Conservation (phyloP, 2,888 invertebrate species). For the Pristionchus entomophagus region DNA sequence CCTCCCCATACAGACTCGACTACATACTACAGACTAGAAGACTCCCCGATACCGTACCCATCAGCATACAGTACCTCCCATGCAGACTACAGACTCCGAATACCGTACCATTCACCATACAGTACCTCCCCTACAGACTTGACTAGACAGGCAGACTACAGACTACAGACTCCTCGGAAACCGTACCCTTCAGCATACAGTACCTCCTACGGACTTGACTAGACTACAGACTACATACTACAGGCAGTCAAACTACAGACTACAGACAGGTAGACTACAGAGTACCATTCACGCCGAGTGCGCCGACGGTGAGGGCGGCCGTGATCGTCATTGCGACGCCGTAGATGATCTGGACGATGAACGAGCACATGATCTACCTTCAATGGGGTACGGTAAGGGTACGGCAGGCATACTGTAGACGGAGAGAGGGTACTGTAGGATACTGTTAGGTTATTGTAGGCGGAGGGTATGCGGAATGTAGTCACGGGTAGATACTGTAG, state of each 20-base stretch:
- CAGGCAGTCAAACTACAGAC: too few relatives aligned
- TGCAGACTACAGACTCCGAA: not conserved
- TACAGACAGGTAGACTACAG: too few relatives aligned
- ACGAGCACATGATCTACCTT: slow-evolving; percentile 27
- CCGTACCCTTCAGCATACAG: too few relatives aligned
- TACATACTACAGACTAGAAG: too few relatives aligned
- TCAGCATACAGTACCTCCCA: not conserved
- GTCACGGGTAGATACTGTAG: not conserved
- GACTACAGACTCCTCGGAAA: too few relatives aligned
- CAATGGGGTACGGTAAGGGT: not conserved
- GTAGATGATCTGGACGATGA: slow-evolving; percentile 20
- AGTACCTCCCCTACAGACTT: not conserved
- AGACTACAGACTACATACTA: too few relatives aligned
- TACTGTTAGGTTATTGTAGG: not conserved
- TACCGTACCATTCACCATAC: not conserved
- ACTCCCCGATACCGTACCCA: not conserved
- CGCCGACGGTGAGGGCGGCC: not conserved
- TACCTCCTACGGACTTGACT: too few relatives aligned
- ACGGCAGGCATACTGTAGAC: not conserved
- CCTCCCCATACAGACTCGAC: too few relatives aligned
- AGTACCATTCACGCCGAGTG: not conserved
- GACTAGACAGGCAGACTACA: too few relatives aligned
- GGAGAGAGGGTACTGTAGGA: not conserved
- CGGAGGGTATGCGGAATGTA: not conserved
- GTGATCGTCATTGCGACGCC: not conserved